Conservation (phyloP, 2,113 vertebrate species). For the Helogale parvula region DNA sequence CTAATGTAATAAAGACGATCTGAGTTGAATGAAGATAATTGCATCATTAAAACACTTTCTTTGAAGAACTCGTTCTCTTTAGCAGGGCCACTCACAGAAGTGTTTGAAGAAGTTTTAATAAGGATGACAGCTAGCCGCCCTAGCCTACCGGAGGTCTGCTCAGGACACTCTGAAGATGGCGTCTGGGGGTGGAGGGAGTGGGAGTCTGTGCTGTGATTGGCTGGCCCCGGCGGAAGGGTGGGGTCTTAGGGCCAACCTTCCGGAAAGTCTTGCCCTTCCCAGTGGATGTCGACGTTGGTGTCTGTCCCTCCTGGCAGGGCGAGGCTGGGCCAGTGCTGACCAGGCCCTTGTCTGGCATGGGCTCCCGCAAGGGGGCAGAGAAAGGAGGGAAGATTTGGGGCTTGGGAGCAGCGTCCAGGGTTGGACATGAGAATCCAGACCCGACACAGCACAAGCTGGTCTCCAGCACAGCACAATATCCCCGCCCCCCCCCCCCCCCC, state of each 20-base stretch:
- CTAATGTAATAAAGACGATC: slow-evolving; percentile 31
- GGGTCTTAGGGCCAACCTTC: neutral
- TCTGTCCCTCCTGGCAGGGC: neutral
- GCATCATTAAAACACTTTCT: slow-evolving; percentile 30
- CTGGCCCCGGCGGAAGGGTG: too few species aligned
- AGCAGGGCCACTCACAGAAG: neutral
- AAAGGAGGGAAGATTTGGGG: neutral
- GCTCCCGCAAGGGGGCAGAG: neutral
- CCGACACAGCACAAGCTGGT: neutral
- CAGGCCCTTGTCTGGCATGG: neutral
- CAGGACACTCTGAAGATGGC: neutral
- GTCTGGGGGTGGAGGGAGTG: neutral
- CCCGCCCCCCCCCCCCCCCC: neutral
- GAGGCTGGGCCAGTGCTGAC: neutral
- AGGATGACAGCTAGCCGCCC: neutral
- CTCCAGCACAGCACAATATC: accelerated
- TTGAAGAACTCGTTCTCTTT: slow-evolving; percentile 18
- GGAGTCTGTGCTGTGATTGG: neutral
- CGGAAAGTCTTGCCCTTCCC: neutral
- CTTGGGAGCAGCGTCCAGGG: accelerated
- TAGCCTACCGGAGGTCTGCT: neutral
- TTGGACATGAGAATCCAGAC: neutral
- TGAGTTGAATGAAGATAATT: neutral
- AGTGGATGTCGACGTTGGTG: neutral
- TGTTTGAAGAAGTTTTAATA: neutral